phyloP scores from a whole-genome alignment of 2,113 vertebrate species.

The Xyliphius kryptos region DNA sequence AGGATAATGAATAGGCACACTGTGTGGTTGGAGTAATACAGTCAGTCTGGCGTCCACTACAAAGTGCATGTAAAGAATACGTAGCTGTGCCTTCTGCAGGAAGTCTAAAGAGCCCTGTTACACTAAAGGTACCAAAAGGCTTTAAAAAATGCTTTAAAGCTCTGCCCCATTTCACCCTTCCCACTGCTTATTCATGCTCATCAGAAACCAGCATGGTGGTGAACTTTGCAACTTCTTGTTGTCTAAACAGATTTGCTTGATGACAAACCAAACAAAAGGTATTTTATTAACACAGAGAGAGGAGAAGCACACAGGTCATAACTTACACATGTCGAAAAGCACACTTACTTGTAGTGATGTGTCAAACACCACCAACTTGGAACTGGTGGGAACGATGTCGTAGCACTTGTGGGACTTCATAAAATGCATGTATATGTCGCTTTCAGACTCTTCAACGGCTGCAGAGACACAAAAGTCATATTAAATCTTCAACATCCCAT shows the following conservation, averaged over 20 bases:
- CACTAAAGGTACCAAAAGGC: too few species aligned
- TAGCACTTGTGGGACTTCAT: conserved; percentile 98
- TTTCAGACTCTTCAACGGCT: conserved; percentile 82
- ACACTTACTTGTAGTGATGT: conserved; percentile 83
- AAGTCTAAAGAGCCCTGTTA: too few species aligned
- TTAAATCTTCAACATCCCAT: not conserved
- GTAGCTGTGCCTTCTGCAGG: too few species aligned
- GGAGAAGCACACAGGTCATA: not conserved
- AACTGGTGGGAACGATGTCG: conserved; percentile 95
- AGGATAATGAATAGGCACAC: too few species aligned
- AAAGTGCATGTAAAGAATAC: too few species aligned
- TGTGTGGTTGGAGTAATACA: too few species aligned
- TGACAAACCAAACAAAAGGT: not conserved
- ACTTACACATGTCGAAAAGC: not conserved
- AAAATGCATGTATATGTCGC: conserved; percentile 94
- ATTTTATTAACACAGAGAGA: not conserved
- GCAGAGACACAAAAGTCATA: conserved; percentile 45
- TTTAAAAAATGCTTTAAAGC: too few species aligned
- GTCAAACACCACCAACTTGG: conserved; percentile 96
- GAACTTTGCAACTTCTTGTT: not conserved
- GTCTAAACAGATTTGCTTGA: not conserved
- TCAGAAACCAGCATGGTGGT: too few species aligned
- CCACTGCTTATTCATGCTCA: too few species aligned
- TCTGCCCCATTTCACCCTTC: too few species aligned
- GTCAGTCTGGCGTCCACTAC: too few species aligned